Conservation (phyloP, 1,140 invertebrate species). For the Papilio xuthus region DNA sequence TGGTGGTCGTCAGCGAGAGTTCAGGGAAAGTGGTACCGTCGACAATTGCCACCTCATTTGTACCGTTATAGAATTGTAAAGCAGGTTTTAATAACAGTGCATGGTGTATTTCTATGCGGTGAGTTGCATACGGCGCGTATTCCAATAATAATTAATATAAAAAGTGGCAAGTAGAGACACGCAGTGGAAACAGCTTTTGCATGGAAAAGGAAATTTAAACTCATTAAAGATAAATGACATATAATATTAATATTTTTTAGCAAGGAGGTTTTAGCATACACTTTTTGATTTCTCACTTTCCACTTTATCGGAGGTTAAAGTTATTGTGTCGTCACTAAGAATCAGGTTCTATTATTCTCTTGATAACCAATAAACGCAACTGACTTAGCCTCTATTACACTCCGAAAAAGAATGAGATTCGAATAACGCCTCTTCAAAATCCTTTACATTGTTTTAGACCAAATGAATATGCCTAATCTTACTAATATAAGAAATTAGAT, state of each 20-base stretch:
- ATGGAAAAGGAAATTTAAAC: background rate
- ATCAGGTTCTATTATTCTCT: too few species aligned
- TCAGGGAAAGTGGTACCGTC: constrained; percentile 48
- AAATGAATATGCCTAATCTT: too few species aligned
- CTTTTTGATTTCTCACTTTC: background rate
- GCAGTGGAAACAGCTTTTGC: background rate
- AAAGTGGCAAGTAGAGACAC: background rate
- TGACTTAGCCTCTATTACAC: too few species aligned
- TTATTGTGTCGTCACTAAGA: background rate
- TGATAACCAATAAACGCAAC: too few species aligned
- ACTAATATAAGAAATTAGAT: too few species aligned
- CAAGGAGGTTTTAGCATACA: too few species aligned
- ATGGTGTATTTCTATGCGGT: background rate
- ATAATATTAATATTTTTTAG: too few species aligned
- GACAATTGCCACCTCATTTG: constrained; percentile 21
- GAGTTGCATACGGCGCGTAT: background rate
- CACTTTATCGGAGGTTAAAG: background rate
- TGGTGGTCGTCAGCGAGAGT: constrained; percentile 40
- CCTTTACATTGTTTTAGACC: too few species aligned
- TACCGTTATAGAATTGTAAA: constrained; percentile 23
- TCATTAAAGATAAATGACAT: background rate
- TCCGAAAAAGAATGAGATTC: too few species aligned
- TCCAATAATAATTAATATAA: constrained; percentile 1
- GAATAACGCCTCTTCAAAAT: too few species aligned
- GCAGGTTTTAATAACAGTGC: constrained; percentile 20